Evolutionary conservation across 1,140 invertebrate genomes (phyloP), one percentile per base, ranked within the genome.

Genomic region (Drosophila setifemur): DNA sequence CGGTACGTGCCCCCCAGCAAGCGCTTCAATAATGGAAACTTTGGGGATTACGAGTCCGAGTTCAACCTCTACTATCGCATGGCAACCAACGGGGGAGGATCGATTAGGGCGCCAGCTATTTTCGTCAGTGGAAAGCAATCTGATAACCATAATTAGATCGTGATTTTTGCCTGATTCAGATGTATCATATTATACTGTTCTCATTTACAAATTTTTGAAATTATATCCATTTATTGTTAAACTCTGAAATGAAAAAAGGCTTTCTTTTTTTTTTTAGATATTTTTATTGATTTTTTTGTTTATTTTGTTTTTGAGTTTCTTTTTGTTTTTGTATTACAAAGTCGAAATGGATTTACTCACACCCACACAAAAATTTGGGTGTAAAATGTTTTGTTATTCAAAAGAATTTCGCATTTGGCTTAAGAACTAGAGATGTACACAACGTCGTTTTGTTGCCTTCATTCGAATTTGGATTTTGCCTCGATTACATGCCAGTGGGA

Each of bases 1-100:
- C 57, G 71, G 5, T 90, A 70, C 52, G 81, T 90, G 21, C 89
- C 89, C 0, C 57, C 75, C 28, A 63, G 44, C 5, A 78, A 44
- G 21, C 31, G 16, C 1, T 81, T 54, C 23, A 86, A 88, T 4
- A 88, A 88, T 45, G 78, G 70, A 29, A 69, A 54, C 7, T 90
- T 55, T 64, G 47, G 48, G 2, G 88, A 82, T 37, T 90, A 82
- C 61, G 88, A 89, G 37, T 40, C 68, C 4, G 86, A 90, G 54
- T 90, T 75, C 4, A 73, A 68, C 33, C 68, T 90, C 8, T 90
- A 90, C 39, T 72, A 89, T 45, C 89, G 89, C 43, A 89, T 90
- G 47, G 70, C 77, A 44, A 77, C 61, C 0, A 58, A 66, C 16
- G 74, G 67, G 0, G 53, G 61, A 28, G 53, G 61, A 28, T 57